Evolutionary conservation across 2,888 invertebrate species (phyloP).

Genomic region (Agrochola lychnidis): DNA sequence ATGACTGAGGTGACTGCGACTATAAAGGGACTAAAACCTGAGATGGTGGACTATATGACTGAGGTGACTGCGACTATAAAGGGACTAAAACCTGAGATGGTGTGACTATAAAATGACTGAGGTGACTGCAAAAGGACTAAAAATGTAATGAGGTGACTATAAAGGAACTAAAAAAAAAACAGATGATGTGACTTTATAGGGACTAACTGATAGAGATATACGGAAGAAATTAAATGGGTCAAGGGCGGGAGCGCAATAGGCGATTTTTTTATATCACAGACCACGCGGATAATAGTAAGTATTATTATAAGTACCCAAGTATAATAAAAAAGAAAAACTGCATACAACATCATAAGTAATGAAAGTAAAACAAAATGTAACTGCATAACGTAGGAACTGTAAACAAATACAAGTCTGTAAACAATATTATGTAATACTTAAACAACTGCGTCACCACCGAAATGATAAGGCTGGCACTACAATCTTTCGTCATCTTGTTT

Average conservation of each 20-base stretch:
- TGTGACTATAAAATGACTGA: not conserved
- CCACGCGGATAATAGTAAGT: not conserved
- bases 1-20: too few relatives aligned
- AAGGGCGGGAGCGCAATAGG: not conserved
- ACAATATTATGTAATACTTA: constrained; percentile 3
- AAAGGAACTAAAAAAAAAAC: too few relatives aligned
- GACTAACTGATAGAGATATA: not conserved
- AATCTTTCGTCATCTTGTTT: constrained; percentile 56
- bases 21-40: not conserved
- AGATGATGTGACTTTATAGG: too few relatives aligned
- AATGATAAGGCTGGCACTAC: constrained; percentile 40
- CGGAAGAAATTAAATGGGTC: not conserved
- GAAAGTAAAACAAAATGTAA: constrained; percentile 20
- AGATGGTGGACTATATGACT: not conserved
- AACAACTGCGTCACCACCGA: constrained; percentile 31
- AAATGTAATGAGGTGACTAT: not conserved
- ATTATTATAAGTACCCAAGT: not conserved
- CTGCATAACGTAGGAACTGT: not conserved
- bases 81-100: not conserved
- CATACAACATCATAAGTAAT: constrained; percentile 10
- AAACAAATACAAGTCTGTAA: constrained; percentile 12
- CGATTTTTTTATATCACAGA: not conserved
- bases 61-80: not conserved
- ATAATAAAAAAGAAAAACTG: not conserved
- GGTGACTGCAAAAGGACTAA: not conserved